Evolutionary conservation across 2,113 vertebrate species (phyloP), one percentile per base, ranked within the genome.

Genomic region (pig (Sus scrofa)): DNA sequence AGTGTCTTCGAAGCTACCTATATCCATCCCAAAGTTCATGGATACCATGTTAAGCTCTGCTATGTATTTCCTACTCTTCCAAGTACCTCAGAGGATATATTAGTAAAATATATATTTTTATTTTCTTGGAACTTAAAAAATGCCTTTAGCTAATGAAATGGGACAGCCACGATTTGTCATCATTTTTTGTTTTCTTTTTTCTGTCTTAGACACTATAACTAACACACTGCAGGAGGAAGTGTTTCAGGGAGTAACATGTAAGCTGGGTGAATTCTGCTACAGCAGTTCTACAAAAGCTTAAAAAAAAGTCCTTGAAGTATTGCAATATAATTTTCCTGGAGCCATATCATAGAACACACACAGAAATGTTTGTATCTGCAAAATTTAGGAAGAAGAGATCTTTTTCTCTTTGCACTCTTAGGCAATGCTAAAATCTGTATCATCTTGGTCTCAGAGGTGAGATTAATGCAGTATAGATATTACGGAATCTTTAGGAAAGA

Each of bases 221-320:
- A 77, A 79, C 14, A 94, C 30, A 16, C 0, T 27, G 54, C 67
- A 65, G 84, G 39, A 79, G 50, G 34, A 81, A 92, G 10, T 68
- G 68, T 78, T 94, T 95, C 44, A 89, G 26, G 91, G 44, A 89
- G 15, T 81, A 90, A 26, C 26, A n/a, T 56, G 63, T 54, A 86
- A 73, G 75, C 15, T 15, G 24, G 65, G 37, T 6, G 8, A 85
- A 67, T 62, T 93, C 50, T 81, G 58, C 44, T 74, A 44, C 0
- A 63, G 52, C 3, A 89, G 32, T 81, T 95, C 52, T 81, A 75
- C 18, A 86, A 56, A 75, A 24, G 14, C 10, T 95, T 67, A 34
- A 56, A 63, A 56, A 34, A 92, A 87, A 86, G 71, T 75, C 22
- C 18, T 67, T 81, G 44, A 68, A 68, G 26, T 27, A 65, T 13